These are phyloP conservation scores for Paralvinella palmiformis DNA, from an alignment of 1,140 invertebrate species.

Conservation along the genomic window DNA sequence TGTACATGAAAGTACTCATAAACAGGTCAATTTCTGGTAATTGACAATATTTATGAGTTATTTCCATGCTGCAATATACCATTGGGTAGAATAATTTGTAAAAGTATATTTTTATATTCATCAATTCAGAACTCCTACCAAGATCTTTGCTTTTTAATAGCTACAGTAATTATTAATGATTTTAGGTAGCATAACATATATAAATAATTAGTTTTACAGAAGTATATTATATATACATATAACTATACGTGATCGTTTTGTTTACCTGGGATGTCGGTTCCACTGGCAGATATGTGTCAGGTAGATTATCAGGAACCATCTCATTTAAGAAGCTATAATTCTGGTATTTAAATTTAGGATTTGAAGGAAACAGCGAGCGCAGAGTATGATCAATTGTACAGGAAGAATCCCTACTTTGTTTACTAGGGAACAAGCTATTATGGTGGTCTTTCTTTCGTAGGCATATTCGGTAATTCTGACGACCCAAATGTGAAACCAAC, in stretches of 20 bases:
- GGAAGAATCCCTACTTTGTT: background rate
- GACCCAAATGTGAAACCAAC: background rate
- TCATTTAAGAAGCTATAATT: too few species aligned
- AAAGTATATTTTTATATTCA: background rate
- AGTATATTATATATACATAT: background rate
- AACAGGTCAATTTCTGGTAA: background rate
- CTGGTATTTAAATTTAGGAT: too few species aligned
- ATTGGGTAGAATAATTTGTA: background rate
- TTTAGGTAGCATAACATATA: background rate
- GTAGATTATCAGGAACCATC: too few species aligned
- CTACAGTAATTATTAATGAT: background rate
- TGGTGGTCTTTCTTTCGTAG: background rate
- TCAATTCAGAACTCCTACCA: background rate
- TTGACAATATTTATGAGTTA: background rate
- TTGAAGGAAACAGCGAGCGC: too few species aligned
- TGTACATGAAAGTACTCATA: too few species aligned
- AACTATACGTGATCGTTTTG: background rate
- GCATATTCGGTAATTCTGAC: constrained; percentile 6
- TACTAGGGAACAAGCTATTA: background rate
- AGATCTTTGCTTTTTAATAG: background rate
- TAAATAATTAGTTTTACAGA: background rate
- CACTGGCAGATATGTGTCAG: too few species aligned
- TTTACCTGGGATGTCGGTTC: background rate
- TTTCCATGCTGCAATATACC: background rate
- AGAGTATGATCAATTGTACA: background rate